Evolutionary conservation across 1,140 invertebrate species (phyloP).

Genomic region (Ips typographus): DNA sequence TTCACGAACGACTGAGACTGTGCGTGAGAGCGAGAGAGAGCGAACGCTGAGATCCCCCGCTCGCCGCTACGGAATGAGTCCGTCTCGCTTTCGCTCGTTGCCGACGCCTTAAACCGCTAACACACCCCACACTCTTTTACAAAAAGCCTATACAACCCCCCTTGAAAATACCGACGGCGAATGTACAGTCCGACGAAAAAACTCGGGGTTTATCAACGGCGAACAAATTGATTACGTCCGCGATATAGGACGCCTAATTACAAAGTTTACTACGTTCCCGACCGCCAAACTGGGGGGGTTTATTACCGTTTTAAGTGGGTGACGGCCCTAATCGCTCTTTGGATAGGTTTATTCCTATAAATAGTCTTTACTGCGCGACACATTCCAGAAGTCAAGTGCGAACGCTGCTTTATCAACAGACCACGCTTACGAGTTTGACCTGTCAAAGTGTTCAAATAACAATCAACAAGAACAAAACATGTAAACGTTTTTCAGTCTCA

Average conservation of each 20-base stretch:
- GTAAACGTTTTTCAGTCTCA: no score
- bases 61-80: slow-evolving; percentile 8
- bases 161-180: slow-evolving; percentile 44
- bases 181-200: slow-evolving; percentile 34
- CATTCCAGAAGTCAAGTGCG: no score
- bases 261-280: slow-evolving; percentile 11
- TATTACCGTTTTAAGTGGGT: slow-evolving; percentile 22
- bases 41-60: slow-evolving; percentile 21
- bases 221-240: slow-evolving; percentile 33
- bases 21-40: slow-evolving; percentile 5
- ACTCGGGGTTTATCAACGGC: slow-evolving; percentile 30
- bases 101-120: slow-evolving; percentile 47
- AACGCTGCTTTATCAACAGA: no score
- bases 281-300: slow-evolving; percentile 13
- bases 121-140: slow-evolving; percentile 48
- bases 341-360: slow-evolving; percentile 17
- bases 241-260: slow-evolving; percentile 33
- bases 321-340: slow-evolving; percentile 9
- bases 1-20: slow-evolving; percentile 45
- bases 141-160: slow-evolving; percentile 46
- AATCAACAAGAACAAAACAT: no score
- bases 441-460: no score
- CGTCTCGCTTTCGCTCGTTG: slow-evolving; percentile 25
- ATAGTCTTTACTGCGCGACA: neutral
- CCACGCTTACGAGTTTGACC: no score